Percentiles rank a stretch among this genome's conserved stretches.
These are phyloP conservation scores for Cantharis rustica DNA, from an alignment of 2,888 invertebrate genomes.

Conservation along the genomic window DNA sequence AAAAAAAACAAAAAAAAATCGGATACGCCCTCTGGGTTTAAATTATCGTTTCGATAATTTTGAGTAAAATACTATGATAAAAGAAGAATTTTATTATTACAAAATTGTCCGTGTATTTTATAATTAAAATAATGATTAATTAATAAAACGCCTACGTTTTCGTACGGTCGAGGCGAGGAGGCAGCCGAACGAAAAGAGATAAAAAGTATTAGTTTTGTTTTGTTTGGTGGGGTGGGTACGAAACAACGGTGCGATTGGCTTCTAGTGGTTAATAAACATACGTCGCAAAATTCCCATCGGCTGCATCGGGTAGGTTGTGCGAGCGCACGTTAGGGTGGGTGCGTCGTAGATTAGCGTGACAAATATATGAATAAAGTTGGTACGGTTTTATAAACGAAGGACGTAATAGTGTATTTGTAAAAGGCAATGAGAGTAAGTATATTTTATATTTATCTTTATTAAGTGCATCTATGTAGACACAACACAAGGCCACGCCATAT, in stretches of 20 bases:
- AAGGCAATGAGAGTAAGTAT: conserved; percentile 40
- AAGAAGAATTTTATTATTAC: not conserved
- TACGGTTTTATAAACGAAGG: conserved; percentile 31
- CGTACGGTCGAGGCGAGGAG: not conserved
- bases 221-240: conserved; percentile 26
- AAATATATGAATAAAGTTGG: conserved; percentile 46
- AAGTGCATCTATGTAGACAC: conserved; percentile 45
- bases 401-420: conserved; percentile 31
- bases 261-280: conserved; percentile 18
- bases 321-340: conserved; percentile 12
- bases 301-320: conserved; percentile 24
- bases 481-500: conserved; percentile 64
- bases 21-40: not conserved
- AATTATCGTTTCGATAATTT: not conserved
- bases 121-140: conserved; percentile 8
- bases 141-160: conserved; percentile 13
- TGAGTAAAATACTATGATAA: not conserved
- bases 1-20: not conserved
- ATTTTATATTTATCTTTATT: conserved; percentile 40
- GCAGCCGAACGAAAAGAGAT: conserved; percentile 13
- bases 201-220: conserved; percentile 15
- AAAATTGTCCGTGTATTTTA: not conserved
- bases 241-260: conserved; percentile 26
- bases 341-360: conserved; percentile 38
- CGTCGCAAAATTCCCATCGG: conserved; percentile 28